Conservation (phyloP, 2,113 vertebrate genomes). For the Hippotragus niger region DNA sequence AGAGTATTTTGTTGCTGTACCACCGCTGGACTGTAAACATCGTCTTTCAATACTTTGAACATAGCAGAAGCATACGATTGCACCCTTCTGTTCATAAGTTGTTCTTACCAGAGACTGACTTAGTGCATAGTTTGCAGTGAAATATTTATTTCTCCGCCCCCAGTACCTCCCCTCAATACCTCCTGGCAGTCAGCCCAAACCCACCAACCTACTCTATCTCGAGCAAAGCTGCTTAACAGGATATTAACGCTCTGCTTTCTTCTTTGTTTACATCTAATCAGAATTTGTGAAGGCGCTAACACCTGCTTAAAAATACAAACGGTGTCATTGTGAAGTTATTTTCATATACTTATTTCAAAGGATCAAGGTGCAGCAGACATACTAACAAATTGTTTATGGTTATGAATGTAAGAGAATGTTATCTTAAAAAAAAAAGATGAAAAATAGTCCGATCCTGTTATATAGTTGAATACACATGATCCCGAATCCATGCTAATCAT, state of each 20-base stretch:
- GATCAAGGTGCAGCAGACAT: not conserved
- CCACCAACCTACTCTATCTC: not conserved
- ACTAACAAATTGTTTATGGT: not conserved
- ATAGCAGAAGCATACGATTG: not conserved
- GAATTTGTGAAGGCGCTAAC: not conserved
- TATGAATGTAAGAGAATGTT: not conserved
- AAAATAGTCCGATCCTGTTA: not conserved
- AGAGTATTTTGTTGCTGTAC: not conserved
- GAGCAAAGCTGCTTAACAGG: not conserved
- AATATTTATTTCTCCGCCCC: not conserved
- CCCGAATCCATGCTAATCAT: too few relatives aligned
- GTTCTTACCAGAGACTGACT: not conserved
- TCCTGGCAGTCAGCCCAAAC: not conserved
- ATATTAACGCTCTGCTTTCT: not conserved
- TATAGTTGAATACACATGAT: not conserved
- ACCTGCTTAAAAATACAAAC: not conserved
- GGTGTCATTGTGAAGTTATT: not conserved
- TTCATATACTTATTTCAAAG: not conserved
- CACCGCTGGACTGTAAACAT: rapidly evolving
- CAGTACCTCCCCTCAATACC: not conserved
- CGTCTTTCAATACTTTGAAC: not conserved
- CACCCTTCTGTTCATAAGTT: not conserved
- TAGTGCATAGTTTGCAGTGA: not conserved
- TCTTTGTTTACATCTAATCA: not conserved
- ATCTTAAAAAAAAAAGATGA: not conserved